Evolutionary conservation across 2,113 vertebrate genomes (phyloP), one percentile per base, ranked within the genome.

Genomic region (Nematolebias whitei): DNA sequence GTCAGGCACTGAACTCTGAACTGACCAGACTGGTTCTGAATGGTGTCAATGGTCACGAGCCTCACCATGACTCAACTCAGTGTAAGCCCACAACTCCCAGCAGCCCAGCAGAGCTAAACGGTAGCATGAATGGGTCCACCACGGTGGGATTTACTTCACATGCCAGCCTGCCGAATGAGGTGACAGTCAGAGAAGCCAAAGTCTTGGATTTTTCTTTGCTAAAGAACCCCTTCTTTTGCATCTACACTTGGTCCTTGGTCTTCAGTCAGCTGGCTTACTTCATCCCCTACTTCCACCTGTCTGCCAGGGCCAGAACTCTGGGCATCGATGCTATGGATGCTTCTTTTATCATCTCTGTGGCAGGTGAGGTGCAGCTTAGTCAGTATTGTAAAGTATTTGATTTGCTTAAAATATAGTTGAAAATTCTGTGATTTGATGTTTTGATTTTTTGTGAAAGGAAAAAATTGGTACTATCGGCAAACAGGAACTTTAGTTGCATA

Each of bases 221-320:
- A 35, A 95, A 90, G 88, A 92, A 97, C 71, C 96, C 96, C 0
- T 74, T 96, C 75, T 98, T 98, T 80, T 95, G 88, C 73, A 92
- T 98, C 74, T 97, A 95, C 85, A 96, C 95, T 0, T 98, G 95
- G 94, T 97, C 95, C 6, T 83, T 97, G 69, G 79, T 98, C 41
- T 96, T 99, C 89, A 95, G 96, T 79, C 95, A 98, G 80, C 24
- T 97, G 75, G 96, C 94, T 15, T 97, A 98, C 74, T 95, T 97
- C 19, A 93, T 98, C 79, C 94, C 96, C 7, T 93, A 90, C 67
- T 96, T 98, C 87, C 95, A 98, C 82, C 87, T 98, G 63, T 95
- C 94, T 38, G 95, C 96, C 0, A 91, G 96, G 22, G 96, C 95
- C 80, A 91, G 91, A 87, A 96, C 90, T 0, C 76, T 98, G 82